Conservation (phyloP, 2,888 invertebrate genomes). For the Chloroclystis v-ata region DNA sequence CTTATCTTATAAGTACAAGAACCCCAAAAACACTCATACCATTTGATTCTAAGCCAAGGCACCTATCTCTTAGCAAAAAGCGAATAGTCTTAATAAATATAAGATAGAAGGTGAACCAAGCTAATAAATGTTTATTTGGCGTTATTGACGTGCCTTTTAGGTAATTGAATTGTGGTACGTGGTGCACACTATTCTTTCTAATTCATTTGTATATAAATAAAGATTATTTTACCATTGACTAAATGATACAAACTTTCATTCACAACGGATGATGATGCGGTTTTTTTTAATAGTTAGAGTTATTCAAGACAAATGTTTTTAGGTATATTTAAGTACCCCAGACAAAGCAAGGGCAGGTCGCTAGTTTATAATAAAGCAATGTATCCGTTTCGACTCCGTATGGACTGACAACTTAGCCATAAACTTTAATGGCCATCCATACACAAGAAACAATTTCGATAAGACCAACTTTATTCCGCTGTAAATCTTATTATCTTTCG, state of each 20-base stretch:
- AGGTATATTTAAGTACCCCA: too few species aligned
- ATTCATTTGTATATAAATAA: background rate
- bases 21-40: constrained; percentile 4
- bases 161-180: constrained; percentile 22
- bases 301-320: too few species aligned
- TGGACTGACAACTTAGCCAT: constrained; percentile 8
- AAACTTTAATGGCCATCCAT: constrained; percentile 9
- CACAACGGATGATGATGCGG: too few species aligned
- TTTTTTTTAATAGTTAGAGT: background rate
- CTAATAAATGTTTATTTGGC: constrained; percentile 21
- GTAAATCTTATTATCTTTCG: constrained; percentile 17
- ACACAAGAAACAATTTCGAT: constrained; percentile 15
- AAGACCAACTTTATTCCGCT: constrained; percentile 17
- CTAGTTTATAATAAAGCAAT: background rate
- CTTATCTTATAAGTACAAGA: background rate
- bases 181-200: background rate
- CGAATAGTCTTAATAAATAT: background rate
- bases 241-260: too few species aligned
- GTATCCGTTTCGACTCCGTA: background rate
- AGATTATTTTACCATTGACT: too few species aligned
- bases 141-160: constrained; percentile 19
- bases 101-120: background rate
- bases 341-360: too few species aligned
- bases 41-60: constrained; percentile 27
- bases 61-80: background rate